phyloP scores from a whole-genome alignment of 2,797 vertebrate species.

The Leptoclinus maculatus region DNA sequence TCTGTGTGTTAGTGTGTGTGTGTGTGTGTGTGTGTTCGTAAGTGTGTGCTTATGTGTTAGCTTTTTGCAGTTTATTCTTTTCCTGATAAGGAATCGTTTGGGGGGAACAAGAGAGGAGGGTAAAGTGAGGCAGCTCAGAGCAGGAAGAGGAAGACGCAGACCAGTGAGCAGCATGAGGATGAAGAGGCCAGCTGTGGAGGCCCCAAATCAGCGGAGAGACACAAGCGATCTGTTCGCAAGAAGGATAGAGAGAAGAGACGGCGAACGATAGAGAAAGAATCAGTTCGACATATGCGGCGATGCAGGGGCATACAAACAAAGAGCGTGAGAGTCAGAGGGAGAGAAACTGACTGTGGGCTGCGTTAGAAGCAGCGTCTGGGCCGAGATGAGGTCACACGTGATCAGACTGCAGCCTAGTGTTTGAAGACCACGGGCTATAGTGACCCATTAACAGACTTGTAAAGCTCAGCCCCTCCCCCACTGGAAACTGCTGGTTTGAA shows the following conservation, averaged over 20 bases:
- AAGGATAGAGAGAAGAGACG: neutral
- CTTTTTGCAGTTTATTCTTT: conserved; percentile 17
- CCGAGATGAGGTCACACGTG: conserved; percentile 57
- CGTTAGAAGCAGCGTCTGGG: conserved; percentile 41
- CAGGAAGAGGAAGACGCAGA: conserved; percentile 33
- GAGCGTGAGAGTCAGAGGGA: conserved; percentile 14
- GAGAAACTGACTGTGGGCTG: conserved; percentile 32
- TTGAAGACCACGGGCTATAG: conserved; percentile 55
- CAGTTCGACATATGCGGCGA: neutral
- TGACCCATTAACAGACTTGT: conserved; percentile 65
- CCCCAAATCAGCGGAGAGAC: conserved; percentile 19
- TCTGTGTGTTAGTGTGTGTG: neutral
- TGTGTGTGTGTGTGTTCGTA: neutral
- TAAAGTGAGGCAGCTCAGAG: conserved; percentile 11
- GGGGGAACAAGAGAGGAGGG: conserved; percentile 4
- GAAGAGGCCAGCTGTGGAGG: conserved; percentile 37
- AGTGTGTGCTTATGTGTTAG: neutral
- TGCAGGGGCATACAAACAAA: neutral
- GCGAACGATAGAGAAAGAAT: neutral
- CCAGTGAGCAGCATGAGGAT: conserved; percentile 44
- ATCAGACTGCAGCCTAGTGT: conserved; percentile 46
- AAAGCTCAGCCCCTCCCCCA: conserved; percentile 40
- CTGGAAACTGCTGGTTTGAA: conserved; percentile 48
- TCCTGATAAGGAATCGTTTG: neutral
- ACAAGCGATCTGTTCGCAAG: conserved; percentile 6